A percentile compares a stretch with the other conserved stretches of the same genome.
Conservation (phyloP, 2,797 vertebrate genomes). For the Sebastes taczanowskii region DNA sequence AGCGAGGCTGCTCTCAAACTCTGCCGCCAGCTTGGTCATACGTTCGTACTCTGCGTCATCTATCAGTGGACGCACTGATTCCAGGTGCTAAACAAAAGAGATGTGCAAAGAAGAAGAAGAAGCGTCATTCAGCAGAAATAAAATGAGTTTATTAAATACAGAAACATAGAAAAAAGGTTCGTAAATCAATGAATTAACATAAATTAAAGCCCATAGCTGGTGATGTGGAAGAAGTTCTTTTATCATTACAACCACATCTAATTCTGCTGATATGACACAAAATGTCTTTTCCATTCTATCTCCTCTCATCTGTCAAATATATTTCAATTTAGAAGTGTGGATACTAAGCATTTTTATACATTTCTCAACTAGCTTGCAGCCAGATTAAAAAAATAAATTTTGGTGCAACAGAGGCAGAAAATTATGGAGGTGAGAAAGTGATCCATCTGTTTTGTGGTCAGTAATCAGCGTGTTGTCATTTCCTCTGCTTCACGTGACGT, state of each 20-base stretch:
- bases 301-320: not conserved
- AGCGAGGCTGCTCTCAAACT: conserved; percentile 87
- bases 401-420: not conserved
- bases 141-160: not conserved
- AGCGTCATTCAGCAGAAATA: not conserved
- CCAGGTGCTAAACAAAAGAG: conserved; percentile 82
- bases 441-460: conserved; percentile 30
- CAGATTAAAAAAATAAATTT: not conserved
- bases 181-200: not conserved
- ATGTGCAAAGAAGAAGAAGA: not conserved
- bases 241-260: not conserved
- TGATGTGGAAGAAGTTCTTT: not conserved
- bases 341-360: not conserved
- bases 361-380: not conserved
- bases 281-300: not conserved
- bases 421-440: conserved; percentile 4
- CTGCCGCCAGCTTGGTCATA: conserved; percentile 79
- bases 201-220: not conserved
- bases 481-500: conserved; percentile 26
- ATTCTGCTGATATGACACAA: not conserved
- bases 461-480: conserved; percentile 12
- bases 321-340: not conserved
- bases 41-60: conserved; percentile 79
- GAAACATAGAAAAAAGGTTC: not conserved
- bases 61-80: conserved; percentile 87